phyloP scores from a whole-genome alignment of 2,113 vertebrate genomes.

The Nibea albiflora region DNA sequence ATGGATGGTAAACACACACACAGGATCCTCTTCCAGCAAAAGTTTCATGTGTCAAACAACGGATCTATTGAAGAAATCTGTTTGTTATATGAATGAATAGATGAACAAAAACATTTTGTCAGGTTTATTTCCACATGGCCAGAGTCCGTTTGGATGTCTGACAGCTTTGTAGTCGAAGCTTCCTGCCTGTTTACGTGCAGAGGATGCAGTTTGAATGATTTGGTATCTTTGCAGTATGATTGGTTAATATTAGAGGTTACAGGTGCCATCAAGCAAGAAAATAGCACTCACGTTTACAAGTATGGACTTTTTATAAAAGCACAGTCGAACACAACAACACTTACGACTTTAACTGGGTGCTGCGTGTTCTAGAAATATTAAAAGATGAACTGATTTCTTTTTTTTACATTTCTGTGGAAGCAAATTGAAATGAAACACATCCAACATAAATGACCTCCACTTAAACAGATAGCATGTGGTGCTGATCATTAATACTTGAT shows the following conservation, averaged over 20 bases:
- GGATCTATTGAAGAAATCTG: not conserved
- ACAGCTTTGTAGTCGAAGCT: not conserved
- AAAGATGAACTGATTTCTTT: not conserved
- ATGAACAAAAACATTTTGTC: not conserved
- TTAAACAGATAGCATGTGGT: conserved; percentile 7
- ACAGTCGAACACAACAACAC: not conserved
- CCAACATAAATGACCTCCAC: conserved; percentile 34
- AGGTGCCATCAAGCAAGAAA: not conserved
- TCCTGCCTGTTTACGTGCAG: not conserved
- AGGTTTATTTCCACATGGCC: not conserved
- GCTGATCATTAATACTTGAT: conserved; percentile 35
- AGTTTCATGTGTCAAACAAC: not conserved
- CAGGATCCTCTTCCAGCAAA: not conserved
- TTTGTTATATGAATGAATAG: not conserved
- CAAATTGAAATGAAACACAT: not conserved
- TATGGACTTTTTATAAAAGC: not conserved
- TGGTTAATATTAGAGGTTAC: not conserved
- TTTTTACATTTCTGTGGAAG: not conserved
- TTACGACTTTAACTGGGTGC: not conserved
- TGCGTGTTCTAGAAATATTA: not conserved
- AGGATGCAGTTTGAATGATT: not conserved
- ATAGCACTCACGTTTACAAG: conserved; percentile 9
- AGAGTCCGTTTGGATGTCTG: not conserved
- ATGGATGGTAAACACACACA: too few relatives aligned
- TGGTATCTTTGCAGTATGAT: not conserved